Base-by-base conservation (phyloP, 2,888 invertebrate genomes). In the Mystacides longicornis region DNA sequence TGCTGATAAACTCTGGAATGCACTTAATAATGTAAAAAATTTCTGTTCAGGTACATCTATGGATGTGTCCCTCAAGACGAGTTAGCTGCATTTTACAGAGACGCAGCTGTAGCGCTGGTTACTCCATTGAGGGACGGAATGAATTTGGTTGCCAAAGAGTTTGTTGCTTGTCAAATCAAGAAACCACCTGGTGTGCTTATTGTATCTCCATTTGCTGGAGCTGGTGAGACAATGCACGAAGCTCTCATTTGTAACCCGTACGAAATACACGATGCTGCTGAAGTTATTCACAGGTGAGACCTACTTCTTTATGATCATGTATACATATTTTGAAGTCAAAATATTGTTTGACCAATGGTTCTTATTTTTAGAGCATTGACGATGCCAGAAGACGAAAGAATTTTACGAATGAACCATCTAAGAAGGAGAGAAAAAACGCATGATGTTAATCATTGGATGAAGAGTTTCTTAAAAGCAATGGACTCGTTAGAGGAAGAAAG, bases 201-300 rank as follows among this genome's bases (percentile, higher is more conserved):
- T 50, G 85, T 93, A 7, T 93, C 93, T 0, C 93, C 93, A 0
- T 93, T 93, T 67, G 93, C 93, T 55, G 93, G 93, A 1, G 93
- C 93, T 4, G 92, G 92, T 1, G 92, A 93, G 70, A 92, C 89
- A 80, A 93, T 93, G 93, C 92, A 92, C 71, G 93, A 93, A 68
- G 93, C 93, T 2, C 76, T 93, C 9, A 83, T 91, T 51, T 91
- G 90, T 67, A 93, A 93, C 70, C 93, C 93, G 0, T 92, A 93
- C 65, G 93, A 93, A 69, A 79, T 92, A 50, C 87, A 91, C 64
- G 88, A 88, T 62, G 90, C 91, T 2, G 91, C 93, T 16, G 91
- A 92, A 69, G 86, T 89, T 20, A 86, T 91, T 63, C 89, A 93
- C 69, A 84, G 87, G 80, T 82, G 66, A 51, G 21, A 3, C 14